phyloP scores from a whole-genome alignment of 2,113 vertebrate species.

The Cebus imitator region DNA sequence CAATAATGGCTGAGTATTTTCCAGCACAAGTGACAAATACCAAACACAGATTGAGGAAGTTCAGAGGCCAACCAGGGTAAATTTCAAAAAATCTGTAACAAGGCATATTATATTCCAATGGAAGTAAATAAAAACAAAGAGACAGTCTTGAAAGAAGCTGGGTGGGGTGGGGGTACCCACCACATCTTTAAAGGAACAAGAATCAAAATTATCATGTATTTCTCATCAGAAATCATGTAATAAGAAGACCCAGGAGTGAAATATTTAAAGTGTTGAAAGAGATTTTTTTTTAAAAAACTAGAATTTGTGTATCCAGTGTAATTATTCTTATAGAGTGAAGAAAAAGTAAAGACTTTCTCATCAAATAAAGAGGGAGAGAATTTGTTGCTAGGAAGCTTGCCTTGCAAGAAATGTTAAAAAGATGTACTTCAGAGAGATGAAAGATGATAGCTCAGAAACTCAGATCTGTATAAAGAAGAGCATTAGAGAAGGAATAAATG shows the following conservation, averaged over 20 bases:
- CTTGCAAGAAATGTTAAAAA: neutral
- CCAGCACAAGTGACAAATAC: neutral
- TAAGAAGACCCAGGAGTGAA: neutral
- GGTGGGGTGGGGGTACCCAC: fast-evolving
- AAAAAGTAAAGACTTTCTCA: neutral
- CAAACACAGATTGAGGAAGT: neutral
- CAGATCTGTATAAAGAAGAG: neutral
- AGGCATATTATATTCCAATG: neutral
- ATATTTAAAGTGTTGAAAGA: neutral
- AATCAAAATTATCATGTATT: neutral
- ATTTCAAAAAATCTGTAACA: neutral
- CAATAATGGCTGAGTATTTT: neutral
- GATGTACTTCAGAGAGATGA: neutral
- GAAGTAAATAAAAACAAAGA: neutral
- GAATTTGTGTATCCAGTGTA: neutral
- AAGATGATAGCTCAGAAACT: neutral
- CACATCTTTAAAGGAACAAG: neutral
- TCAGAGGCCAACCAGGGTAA: neutral
- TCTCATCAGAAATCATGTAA: neutral
- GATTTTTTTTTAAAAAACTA: no score
- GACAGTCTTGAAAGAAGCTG: neutral
- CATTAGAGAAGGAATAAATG: neutral
- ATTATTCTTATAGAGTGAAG: neutral
- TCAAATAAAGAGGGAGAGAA: neutral
- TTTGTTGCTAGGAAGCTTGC: neutral